Evolutionary conservation across 1,140 invertebrate genomes (phyloP), one percentile per base, ranked within the genome.

Genomic region (Sesamia nonagrioides): DNA sequence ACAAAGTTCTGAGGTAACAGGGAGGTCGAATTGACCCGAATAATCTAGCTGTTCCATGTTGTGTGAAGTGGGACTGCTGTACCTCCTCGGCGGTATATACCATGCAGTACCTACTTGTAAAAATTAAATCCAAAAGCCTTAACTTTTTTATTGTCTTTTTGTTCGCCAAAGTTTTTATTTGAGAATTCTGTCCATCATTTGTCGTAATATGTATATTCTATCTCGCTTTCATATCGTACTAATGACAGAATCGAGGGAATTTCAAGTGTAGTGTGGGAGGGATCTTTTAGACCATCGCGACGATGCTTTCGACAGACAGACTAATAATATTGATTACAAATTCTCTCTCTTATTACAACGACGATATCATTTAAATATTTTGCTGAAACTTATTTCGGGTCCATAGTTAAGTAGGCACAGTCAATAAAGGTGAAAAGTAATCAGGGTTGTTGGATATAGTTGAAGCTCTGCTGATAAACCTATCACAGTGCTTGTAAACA

Each of bases 111-210:
- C n/a, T n/a, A n/a, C 21, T 69, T 69, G 42, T 50, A 69, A 48
- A 68, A 69, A 69, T 69, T 69, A 69, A 27, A 69, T 18, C 66
- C 66, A n/a, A 15, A 27, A 27, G 21, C 18, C 50, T 4, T 21
- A 69, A 69, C 11, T 69, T 69, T 60, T 69, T 69, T 69, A 69
- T 69, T 69, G 21, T 69, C 42, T 69, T 48, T 69, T 69, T 69
- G 66, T 69, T 21, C 66, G 66, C 40, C 33, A 50, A 63, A 69
- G 42, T 69, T 69, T 69, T 69, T 69, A 69, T 69, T 33, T 21
- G 11, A 69, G 11, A 6, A 13, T 48, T 27, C 42, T 48, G 42
- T 48, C 21, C 42, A 50, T 33, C 4, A 37, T 66, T 18, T 15
- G 8, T n/a, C 27, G 18, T 69, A 33, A 50, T 69, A 27, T n/a